phyloP scores from a whole-genome alignment of 2,888 invertebrate species.

The Caenorhabditis virilis region DNA sequence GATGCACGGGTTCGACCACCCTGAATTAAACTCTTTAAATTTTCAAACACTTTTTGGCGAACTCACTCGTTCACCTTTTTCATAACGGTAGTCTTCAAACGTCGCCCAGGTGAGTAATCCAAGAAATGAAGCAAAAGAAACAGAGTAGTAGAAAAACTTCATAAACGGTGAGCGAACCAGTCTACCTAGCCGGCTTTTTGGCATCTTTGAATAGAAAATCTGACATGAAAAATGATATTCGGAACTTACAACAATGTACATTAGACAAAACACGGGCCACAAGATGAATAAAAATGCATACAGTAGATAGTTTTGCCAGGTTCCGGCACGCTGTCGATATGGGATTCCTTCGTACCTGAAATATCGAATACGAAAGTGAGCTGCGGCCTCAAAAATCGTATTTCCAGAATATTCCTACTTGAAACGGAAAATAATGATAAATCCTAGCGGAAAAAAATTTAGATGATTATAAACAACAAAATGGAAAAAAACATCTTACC shows the following conservation, averaged over 20 bases:
- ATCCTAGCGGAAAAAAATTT: no score
- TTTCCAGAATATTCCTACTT: no score
- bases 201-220: constrained; percentile 59
- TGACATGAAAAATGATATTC: not conserved
- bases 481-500: no score
- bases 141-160: constrained; percentile 74
- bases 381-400: no score
- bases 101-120: constrained; percentile 72
- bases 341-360: constrained; percentile 73
- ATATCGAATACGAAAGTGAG: no score
- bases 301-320: constrained; percentile 70
- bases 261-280: constrained; percentile 71
- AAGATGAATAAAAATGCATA: constrained; percentile 71
- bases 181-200: constrained; percentile 71
- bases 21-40: constrained; percentile 10
- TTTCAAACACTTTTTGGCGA: not conserved
- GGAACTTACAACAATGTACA: constrained; percentile 59
- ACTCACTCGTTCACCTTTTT: constrained; percentile 50
- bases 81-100: constrained; percentile 63
- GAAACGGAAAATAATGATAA: no score
- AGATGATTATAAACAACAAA: no score
- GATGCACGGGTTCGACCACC: constrained; percentile 60
- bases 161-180: constrained; percentile 73
- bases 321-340: constrained; percentile 64
- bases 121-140: constrained; percentile 73